Base-by-base conservation (phyloP, 1,140 invertebrate species). In the Metopolophium dirhodum region DNA sequence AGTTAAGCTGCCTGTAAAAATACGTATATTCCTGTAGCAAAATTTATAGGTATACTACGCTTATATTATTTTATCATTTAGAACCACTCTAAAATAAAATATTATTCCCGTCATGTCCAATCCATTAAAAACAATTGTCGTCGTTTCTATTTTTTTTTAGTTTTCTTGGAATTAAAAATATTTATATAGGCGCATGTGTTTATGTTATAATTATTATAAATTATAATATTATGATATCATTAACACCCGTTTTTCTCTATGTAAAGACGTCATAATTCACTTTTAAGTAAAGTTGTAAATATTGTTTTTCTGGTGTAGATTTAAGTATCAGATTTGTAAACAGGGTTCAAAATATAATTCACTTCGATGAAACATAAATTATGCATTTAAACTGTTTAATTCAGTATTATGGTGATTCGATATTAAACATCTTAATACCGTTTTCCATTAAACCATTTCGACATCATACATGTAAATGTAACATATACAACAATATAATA, bases 371-470 rank as follows among this genome's bases (percentile, higher is more conserved):
- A n/a, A 77, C n/a, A 77, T 77, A 77, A 77, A 77, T 77, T 77
- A 77, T 77, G 61, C 61, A 77, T 77, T 77, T 77, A n/a, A 77
- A 77, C 61, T 77, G 61, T 77, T 77, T 77, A 77, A 77, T 77
- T 77, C 61, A 77, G 61, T 77, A 18, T n/a, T 77, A 77, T 77
- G 61, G 30, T 77, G 61, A 77, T 77, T 77, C 30, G 6, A 77
- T 77, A 77, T n/a, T 77, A 77, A 77, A n/a, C 61, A 77, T 77
- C n/a, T 77, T n/a, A 77, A 77, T n/a, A n/a, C n/a, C 6, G 61
- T 68, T 68, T 68, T 68, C 57, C 61, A 68, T 68, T 68, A 68
- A 68, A 68, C 30, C 30, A 30, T 77, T 77, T 77, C 61, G 14
- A 77, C 14, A 77, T 77, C 14, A n/a, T 77, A 77, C 61, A n/a